Evolutionary conservation across 2,113 vertebrate species (phyloP).

Genomic region (Illadopsis cleaveri): DNA sequence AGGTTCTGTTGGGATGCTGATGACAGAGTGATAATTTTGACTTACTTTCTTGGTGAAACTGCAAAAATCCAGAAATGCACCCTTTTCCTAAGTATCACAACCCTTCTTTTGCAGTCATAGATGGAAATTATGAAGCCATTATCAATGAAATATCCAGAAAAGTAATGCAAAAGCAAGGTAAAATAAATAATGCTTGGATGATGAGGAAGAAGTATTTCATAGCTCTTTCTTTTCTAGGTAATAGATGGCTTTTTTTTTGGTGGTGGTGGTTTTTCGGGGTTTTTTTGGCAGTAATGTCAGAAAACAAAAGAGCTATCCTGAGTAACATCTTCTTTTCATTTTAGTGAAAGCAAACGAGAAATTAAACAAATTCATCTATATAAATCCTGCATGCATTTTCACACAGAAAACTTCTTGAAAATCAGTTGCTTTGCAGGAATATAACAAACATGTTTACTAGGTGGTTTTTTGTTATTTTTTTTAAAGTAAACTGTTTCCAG

Average conservation of each 20-base stretch:
- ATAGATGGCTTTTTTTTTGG: neutral
- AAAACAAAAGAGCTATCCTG: neutral
- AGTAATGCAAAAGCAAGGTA: neutral
- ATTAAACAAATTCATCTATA: neutral
- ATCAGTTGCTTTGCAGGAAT: neutral
- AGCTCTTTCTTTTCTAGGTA: neutral
- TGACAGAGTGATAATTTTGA: neutral
- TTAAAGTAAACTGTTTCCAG: neutral
- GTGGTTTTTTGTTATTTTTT: neutral
- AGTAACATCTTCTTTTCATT: neutral
- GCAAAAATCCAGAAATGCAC: neutral
- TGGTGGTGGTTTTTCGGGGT: neutral
- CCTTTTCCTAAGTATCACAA: neutral
- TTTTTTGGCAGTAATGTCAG: neutral
- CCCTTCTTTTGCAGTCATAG: neutral
- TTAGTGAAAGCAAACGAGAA: neutral
- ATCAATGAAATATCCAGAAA: neutral
- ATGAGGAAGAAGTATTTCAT: neutral
- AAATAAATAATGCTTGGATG: neutral
- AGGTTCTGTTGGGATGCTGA: neutral
- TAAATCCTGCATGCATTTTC: neutral
- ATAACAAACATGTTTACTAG: neutral
- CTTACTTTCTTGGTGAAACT: neutral
- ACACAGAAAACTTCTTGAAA: neutral
- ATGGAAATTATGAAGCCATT: neutral